Base-by-base conservation (phyloP, 2,888 invertebrate genomes). In the Ophraella communa region DNA sequence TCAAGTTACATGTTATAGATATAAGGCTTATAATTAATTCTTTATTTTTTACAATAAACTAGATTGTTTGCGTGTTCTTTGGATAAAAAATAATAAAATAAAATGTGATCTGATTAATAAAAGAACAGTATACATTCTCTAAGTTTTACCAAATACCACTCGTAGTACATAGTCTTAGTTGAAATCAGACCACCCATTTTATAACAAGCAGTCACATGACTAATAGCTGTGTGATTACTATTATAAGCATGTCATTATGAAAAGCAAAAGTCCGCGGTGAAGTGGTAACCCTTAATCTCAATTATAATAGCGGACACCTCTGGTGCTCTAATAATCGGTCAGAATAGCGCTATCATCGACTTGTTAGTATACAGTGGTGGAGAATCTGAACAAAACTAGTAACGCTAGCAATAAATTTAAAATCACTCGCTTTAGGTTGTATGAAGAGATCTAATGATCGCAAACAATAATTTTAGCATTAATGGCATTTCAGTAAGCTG, bases 181-280 rank as follows among this genome's bases (percentile, higher is more conserved):
- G 49, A 57, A 62, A 65, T 58, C 59, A 75, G 78, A 79, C 78
- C 78, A 79, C 78, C 79, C 75, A 77, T 71, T 69, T 71, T 69
- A 74, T 75, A 78, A 76, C 76, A 75, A 77, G 74, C 76, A 74
- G 70, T 78, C 75, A 76, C 73, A 76, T 78, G 78, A 78, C 79
- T 79, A 79, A 79, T 79, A 78, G 78, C 73, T 72, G 68, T 71
- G 74, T 76, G 76, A 79, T 79, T 78, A 79, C 79, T 73, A 77
- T 78, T 78, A 79, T 79, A 79, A 78, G 72, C 76, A 71, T 78
- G 79, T 78, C 78, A 78, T 78, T 73, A 72, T 73, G 64, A 61
- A 70, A 71, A 71, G 66, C 67, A 71, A 72, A 70, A 72, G 71
- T 70, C 70, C 70, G 74, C 71, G 68, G 49, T 63, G 68, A 70